Conservation (phyloP, 2,888 invertebrate genomes). For the Drosophila mimica region DNA sequence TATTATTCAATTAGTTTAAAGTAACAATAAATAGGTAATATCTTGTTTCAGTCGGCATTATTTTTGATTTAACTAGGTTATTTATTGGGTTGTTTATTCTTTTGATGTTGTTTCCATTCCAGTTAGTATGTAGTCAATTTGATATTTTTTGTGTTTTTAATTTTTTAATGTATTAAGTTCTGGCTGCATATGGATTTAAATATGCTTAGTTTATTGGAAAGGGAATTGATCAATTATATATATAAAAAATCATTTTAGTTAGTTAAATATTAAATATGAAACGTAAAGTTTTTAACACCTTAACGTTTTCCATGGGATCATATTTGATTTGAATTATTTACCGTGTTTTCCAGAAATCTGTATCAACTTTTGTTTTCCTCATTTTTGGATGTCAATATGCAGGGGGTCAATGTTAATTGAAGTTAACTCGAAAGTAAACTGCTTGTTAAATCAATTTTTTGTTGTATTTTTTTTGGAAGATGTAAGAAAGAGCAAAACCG, state of each 20-base stretch:
- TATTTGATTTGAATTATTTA: not conserved
- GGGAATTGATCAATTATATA: no score
- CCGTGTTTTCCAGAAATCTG: not conserved
- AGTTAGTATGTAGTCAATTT: not conserved
- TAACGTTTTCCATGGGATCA: not conserved
- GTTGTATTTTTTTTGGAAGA: not conserved
- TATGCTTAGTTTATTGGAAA: no score
- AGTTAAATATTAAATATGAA: not conserved
- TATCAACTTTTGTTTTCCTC: not conserved
- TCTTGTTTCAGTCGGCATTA: not conserved
- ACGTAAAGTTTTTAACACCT: not conserved
- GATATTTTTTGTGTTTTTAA: not conserved
- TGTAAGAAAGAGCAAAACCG: not conserved
- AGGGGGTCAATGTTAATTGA: not conserved
- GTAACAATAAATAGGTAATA: not conserved
- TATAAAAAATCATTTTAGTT: no score
- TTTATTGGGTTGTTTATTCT: not conserved
- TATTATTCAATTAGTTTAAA: not conserved
- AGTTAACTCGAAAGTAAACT: not conserved
- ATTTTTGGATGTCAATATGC: not conserved
- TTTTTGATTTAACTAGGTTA: not conserved
- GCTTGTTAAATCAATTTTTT: not conserved
- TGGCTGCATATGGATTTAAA: no score
- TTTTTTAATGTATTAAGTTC: no score
- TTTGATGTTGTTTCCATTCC: not conserved